Conservation (phyloP, 2,888 invertebrate species). For the Sepioteuthis lessoniana region DNA sequence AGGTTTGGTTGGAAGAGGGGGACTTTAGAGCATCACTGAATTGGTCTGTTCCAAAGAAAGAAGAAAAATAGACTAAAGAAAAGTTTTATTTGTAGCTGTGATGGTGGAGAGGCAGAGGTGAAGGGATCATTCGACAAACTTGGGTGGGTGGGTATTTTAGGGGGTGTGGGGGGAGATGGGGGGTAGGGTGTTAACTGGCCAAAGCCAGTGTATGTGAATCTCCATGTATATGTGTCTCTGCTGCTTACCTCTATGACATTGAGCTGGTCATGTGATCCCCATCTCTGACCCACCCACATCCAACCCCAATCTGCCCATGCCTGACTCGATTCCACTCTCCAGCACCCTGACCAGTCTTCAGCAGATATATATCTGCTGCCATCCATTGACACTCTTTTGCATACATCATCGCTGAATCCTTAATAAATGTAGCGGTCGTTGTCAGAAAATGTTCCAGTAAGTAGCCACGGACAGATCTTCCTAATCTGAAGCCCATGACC, state of each 20-base stretch:
- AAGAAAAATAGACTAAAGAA: neutral
- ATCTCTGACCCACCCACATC: neutral
- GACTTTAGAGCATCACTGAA: neutral
- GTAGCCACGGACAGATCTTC: conserved; percentile 42
- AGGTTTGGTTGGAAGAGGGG: neutral
- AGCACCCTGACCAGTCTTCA: too few species aligned
- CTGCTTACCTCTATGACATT: neutral
- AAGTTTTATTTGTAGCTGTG: conserved; percentile 3
- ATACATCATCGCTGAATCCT: conserved; percentile 43
- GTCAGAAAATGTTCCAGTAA: conserved; percentile 47
- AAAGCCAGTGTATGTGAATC: neutral
- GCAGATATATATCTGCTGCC: conserved; percentile 41
- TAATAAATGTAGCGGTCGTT: conserved; percentile 45
- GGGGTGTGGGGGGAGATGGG: neutral
- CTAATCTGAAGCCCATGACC: conserved; percentile 43
- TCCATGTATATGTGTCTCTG: neutral
- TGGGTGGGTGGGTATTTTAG: neutral
- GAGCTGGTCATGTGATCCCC: neutral
- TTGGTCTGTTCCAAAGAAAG: neutral
- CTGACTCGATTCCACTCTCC: too few species aligned
- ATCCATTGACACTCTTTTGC: conserved; percentile 45
- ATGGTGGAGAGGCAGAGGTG: neutral
- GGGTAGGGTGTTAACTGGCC: neutral
- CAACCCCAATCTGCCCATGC: neutral
- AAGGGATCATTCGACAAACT: conserved; percentile 20